A percentile compares a stretch with the other conserved stretches of the same genome.
These are phyloP conservation scores for Psephotus haematonotus DNA, from an alignment of 2,113 vertebrate genomes.

Conservation along the genomic window DNA sequence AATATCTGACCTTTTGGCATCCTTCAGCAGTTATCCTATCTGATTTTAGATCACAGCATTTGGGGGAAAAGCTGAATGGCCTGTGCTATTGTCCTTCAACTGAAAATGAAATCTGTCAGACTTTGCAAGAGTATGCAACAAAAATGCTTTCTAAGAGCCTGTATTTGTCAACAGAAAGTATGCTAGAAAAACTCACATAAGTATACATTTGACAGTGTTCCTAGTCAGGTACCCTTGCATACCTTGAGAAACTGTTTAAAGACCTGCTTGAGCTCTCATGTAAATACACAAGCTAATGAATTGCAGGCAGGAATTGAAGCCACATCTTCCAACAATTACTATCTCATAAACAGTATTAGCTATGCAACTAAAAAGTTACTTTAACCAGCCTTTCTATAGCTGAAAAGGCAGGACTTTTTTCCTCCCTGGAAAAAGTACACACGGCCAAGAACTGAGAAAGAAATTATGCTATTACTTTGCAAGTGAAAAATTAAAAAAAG, in stretches of 20 bases:
- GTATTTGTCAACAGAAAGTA: not conserved
- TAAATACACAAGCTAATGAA: not conserved
- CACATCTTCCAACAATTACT: not conserved
- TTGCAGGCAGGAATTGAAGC: not conserved
- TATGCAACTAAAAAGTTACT: not conserved
- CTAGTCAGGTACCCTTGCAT: not conserved
- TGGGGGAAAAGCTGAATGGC: not conserved
- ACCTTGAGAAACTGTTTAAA: not conserved
- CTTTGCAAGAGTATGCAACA: not conserved
- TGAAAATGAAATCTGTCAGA: not conserved
- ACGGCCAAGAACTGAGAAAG: not conserved
- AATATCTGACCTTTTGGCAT: not conserved
- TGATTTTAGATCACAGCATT: not conserved
- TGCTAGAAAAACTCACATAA: not conserved
- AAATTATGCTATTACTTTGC: not conserved
- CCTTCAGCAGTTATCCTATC: not conserved
- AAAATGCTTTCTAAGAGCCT: not conserved
- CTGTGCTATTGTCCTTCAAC: not conserved
- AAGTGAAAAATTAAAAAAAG: not conserved
- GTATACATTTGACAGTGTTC: not conserved
- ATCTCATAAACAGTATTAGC: not conserved
- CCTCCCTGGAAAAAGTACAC: not conserved
- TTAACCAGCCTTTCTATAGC: not conserved
- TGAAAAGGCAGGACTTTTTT: not conserved
- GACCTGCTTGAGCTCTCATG: not conserved